phyloP scores from a whole-genome alignment of 2,888 invertebrate genomes.

The Campoplex capitator region DNA sequence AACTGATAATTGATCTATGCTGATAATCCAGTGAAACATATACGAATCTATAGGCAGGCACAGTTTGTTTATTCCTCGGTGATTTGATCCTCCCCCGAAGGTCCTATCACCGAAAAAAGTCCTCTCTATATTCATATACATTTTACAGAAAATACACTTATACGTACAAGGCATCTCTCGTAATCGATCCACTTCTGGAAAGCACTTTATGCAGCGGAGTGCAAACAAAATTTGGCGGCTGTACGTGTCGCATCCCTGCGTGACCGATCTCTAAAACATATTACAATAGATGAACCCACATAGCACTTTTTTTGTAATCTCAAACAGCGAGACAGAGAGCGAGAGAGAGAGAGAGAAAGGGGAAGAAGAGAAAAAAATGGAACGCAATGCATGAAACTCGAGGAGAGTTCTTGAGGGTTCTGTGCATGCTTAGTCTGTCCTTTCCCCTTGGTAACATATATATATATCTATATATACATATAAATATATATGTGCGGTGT shows the following conservation, averaged over 20 bases:
- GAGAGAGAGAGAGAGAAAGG: constrained; percentile 50
- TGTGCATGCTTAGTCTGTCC: constrained; percentile 67
- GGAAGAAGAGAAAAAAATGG: constrained; percentile 55
- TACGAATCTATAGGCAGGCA: constrained; percentile 15
- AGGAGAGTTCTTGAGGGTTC: constrained; percentile 54
- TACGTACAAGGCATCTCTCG: constrained; percentile 33
- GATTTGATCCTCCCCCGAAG: constrained; percentile 52
- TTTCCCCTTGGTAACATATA: constrained; percentile 21
- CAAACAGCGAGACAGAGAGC: constrained; percentile 2
- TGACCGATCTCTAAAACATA: constrained; percentile 57
- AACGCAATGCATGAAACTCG: constrained; percentile 69
- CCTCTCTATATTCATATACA: constrained; percentile 26
- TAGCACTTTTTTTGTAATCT: constrained; percentile 51
- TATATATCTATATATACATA: background rate
- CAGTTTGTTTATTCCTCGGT: constrained; percentile 34
- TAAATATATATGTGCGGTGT: constrained; percentile 65
- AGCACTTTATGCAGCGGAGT: constrained; percentile 52
- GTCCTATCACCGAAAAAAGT: constrained; percentile 29
- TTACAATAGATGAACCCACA: constrained; percentile 73
- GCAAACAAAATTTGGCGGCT: constrained; percentile 62
- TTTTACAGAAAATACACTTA: constrained; percentile 21
- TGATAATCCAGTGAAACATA: background rate
- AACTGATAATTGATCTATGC: background rate
- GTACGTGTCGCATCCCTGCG: constrained; percentile 59
- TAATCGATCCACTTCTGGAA: constrained; percentile 62